phyloP scores from a whole-genome alignment of 2,888 invertebrate genomes.

The Hydrotaea cyrtoneurina region DNA sequence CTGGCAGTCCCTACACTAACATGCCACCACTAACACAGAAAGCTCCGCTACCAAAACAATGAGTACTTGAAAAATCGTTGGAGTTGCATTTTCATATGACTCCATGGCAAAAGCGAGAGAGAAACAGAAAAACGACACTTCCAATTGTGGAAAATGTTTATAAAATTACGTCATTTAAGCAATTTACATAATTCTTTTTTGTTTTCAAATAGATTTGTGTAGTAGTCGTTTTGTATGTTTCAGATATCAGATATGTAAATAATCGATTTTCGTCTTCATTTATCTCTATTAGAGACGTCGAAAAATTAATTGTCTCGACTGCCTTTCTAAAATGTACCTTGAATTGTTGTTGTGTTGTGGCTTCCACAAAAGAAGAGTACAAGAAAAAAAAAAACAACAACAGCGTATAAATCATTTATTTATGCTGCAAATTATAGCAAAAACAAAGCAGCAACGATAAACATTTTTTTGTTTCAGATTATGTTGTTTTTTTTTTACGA shows the following conservation, averaged over 20 bases:
- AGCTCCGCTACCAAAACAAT: too few species aligned
- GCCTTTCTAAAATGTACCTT: conserved; percentile 59
- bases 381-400: neutral
- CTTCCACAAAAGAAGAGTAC: neutral
- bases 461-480: conserved; percentile 6
- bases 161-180: neutral
- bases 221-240: neutral
- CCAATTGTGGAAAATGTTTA: neutral
- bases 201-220: too few species aligned
- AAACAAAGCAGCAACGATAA: neutral
- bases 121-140: too few species aligned
- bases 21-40: too few species aligned
- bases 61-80: too few species aligned
- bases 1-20: too few species aligned
- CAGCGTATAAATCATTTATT: neutral
- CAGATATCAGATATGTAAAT: conserved; percentile 4
- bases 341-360: conserved; percentile 14
- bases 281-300: conserved; percentile 17
- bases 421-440: conserved; percentile 1
- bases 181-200: conserved; percentile 8
- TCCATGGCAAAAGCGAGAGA: too few species aligned
- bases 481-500: neutral
- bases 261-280: conserved; percentile 6
- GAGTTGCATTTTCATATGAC: too few species aligned
- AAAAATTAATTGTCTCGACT: conserved; percentile 24